A percentile compares a stretch with the other conserved stretches of the same genome.
phyloP scores from a whole-genome alignment of 2,113 vertebrate species.

The Calypte anna region DNA sequence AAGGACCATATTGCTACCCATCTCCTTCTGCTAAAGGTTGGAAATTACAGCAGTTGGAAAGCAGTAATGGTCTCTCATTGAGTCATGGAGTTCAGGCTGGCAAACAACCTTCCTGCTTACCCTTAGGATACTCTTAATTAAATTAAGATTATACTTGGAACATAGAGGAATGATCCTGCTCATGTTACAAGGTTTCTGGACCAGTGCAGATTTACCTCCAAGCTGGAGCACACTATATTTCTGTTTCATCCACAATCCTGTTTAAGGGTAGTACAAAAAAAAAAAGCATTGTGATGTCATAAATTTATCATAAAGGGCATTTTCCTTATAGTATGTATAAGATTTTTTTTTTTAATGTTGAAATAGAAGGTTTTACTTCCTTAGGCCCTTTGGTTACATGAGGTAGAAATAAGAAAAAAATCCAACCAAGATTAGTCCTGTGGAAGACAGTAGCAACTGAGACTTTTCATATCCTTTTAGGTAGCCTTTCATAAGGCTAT shows the following conservation, averaged over 20 bases:
- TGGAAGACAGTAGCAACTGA: background rate
- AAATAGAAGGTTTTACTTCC: background rate
- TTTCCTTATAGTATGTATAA: background rate
- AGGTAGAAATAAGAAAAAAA: background rate
- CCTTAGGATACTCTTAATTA: conserved; percentile 17
- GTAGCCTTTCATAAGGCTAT: background rate
- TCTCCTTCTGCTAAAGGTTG: conserved; percentile 33
- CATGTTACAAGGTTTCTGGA: background rate
- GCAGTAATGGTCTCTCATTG: conserved; percentile 18
- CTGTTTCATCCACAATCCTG: background rate
- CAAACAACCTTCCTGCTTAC: background rate
- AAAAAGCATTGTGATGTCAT: background rate
- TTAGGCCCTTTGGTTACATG: background rate
- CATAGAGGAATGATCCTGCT: background rate
- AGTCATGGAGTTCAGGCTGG: conserved; percentile 10
- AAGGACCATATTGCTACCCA: conserved; percentile 26
- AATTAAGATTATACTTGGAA: background rate
- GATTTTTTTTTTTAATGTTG: background rate
- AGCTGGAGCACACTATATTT: background rate
- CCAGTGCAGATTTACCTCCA: background rate
- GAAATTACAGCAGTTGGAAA: conserved; percentile 25
- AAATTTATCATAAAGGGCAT: background rate
- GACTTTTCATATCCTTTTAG: background rate
- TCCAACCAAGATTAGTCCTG: background rate
- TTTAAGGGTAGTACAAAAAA: background rate